Base-by-base conservation (phyloP, 2,113 vertebrate genomes). In the Acrocephalus kingi region DNA sequence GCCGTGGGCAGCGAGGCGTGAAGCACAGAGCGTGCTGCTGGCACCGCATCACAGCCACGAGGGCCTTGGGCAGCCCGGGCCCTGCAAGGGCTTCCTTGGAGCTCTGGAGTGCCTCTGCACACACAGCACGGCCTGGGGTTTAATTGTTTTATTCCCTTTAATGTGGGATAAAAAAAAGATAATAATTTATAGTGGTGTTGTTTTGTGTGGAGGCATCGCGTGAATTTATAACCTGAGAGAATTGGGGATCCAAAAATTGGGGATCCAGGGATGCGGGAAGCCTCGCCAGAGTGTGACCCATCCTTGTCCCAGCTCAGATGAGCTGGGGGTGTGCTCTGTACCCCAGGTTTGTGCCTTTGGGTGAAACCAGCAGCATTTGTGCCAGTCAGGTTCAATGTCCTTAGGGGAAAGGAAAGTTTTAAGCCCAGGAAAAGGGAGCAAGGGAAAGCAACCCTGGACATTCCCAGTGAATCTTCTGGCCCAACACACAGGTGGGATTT, bases 1-100 rank as follows among this genome's bases (percentile, higher is more conserved):
- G 75, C 51, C n/a, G 28, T 13, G 83, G 45, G 67, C 7, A 75
- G 55, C 0, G 20, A 80, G 37, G 10, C 12, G 19, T 84, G 74
- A 71, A 86, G 84, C 87, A 67, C 87, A 66, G 93, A 82, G 73
- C 15, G 27, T 68, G 75, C 87, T 71, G 89, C 93, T 89, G 89
- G 91, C 80, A 49, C 72, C 27, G 43, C 87, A 16, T 81, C 72
- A 28, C 75, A 62, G 63, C 54, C 8, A 7, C 7, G 2, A 2
- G 17, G 46, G 6, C 21, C 1, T 1, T 14, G 93, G 64, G 12
- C 2, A 22, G 28, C 58, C 7, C 0, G 9, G 55, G 75, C 9
- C 2, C 0, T 20, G 86, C 6, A 41, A 75, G 48, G 0, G 11
- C 41, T 45, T 72, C 28, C 83, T 54, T 24, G 48, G 56, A 75